These are phyloP conservation scores for Mastigias papua DNA, from an alignment of 30 jellyfish, hydroid and myxozoan species.

Conservation along the genomic window DNA sequence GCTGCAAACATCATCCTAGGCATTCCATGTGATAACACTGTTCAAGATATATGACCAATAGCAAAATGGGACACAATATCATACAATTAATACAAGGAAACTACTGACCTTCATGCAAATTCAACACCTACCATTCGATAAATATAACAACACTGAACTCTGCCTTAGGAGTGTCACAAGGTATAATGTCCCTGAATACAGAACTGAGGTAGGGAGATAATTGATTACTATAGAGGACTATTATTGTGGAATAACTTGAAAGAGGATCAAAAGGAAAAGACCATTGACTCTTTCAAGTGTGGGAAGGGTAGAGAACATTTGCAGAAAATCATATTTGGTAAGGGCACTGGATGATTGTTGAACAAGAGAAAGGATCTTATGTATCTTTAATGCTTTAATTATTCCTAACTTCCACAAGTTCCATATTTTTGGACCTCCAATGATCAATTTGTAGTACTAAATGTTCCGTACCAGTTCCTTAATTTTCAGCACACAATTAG, in stretches of 20 bases:
- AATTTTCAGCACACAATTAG: no score
- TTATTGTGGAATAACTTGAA: slow-evolving; percentile 26
- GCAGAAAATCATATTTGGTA: slow-evolving; percentile 20
- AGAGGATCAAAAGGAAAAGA: slow-evolving; percentile 5
- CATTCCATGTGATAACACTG: slow-evolving; percentile 26
- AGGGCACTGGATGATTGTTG: slow-evolving; percentile 14
- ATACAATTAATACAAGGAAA: not conserved
- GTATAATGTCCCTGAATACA: slow-evolving; percentile 16
- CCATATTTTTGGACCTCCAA: no score
- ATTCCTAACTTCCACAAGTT: no score
- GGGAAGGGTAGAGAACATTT: slow-evolving; percentile 23
- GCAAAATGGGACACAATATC: slow-evolving; percentile 40
- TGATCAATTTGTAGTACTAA: no score
- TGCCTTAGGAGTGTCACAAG: slow-evolving; percentile 13
- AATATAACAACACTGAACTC: not conserved
- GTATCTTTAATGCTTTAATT: not conserved
- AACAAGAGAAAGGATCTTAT: slow-evolving; percentile 1
- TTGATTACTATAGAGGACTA: slow-evolving; percentile 3
- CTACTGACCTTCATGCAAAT: not conserved
- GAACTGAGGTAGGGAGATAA: slow-evolving; percentile 12
- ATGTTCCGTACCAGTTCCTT: no score
- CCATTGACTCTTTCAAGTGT: slow-evolving; percentile 5
- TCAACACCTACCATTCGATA: not conserved
- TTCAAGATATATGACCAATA: slow-evolving; percentile 15
- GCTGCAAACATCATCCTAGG: slow-evolving; percentile 16